A percentile compares a stretch with the other conserved stretches of the same genome.
Evolutionary conservation across 92 coral and sea anemone species (phyloP).

Genomic region (Ricordea florida): DNA sequence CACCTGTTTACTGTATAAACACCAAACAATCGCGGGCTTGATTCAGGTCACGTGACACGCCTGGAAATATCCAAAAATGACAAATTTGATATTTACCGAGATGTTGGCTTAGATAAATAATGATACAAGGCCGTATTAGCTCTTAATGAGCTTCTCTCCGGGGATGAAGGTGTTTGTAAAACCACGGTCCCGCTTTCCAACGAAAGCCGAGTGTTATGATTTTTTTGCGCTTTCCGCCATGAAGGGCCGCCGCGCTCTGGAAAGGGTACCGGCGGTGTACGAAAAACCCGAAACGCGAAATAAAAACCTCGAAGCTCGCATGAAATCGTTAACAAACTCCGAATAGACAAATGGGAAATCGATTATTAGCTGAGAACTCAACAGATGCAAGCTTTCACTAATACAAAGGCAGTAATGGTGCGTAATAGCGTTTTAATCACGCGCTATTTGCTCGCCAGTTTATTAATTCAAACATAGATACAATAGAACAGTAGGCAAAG

Average conservation of each 20-base stretch:
- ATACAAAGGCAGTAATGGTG: slow-evolving; percentile 67
- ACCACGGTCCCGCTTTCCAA: slow-evolving; percentile 17
- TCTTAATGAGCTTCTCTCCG: slow-evolving; percentile 70
- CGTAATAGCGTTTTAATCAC: slow-evolving; percentile 82
- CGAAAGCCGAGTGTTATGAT: slow-evolving; percentile 1
- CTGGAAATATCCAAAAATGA: slow-evolving; percentile 75
- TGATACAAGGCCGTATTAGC: slow-evolving; percentile 72
- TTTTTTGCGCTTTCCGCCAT: slow-evolving; percentile 1
- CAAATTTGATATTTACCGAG: slow-evolving; percentile 84
- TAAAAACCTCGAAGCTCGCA: slow-evolving; percentile 21
- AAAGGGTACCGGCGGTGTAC: slow-evolving; percentile 78
- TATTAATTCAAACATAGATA: slow-evolving; percentile 48
- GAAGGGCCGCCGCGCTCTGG: not conserved
- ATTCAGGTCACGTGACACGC: slow-evolving; percentile 72
- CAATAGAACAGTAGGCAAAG: slow-evolving; percentile 11
- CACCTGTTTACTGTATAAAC: slow-evolving; percentile 88
- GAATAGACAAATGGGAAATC: slow-evolving; percentile 84
- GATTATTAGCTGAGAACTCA: slow-evolving; percentile 84
- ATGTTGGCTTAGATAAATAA: slow-evolving; percentile 76
- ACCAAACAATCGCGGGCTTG: slow-evolving; percentile 65
- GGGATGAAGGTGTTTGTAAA: slow-evolving; percentile 35
- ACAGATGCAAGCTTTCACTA: slow-evolving; percentile 76
- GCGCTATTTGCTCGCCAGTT: slow-evolving; percentile 54
- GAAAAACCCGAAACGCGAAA: not conserved
- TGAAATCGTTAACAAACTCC: slow-evolving; percentile 67